These are phyloP conservation scores for Istiophorus platypterus DNA, from an alignment of 2,113 vertebrate genomes.

Conservation along the genomic window DNA sequence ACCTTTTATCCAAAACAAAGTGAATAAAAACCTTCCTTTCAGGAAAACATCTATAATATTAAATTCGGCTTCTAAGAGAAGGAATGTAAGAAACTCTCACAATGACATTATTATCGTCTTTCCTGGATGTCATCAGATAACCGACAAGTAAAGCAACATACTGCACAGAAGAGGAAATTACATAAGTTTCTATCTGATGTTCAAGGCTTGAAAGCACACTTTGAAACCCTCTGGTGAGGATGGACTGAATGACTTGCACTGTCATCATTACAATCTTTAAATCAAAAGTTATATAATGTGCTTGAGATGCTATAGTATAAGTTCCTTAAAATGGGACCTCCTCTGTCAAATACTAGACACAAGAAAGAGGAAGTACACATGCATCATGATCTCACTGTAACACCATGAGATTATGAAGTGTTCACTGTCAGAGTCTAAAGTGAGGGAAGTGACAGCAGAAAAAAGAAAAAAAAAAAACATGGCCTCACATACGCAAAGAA, in stretches of 20 bases:
- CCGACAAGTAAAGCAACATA: constrained; percentile 35
- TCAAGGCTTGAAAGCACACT: constrained; percentile 1
- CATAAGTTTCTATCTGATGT: constrained; percentile 42
- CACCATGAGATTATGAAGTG: background rate
- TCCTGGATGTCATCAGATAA: constrained; percentile 36
- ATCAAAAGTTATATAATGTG: background rate
- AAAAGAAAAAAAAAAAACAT: too few species aligned
- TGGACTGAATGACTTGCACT: background rate
- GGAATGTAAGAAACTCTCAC: constrained; percentile 25
- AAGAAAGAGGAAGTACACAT: constrained; percentile 38
- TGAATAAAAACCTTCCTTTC: background rate
- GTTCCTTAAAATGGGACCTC: constrained; percentile 20
- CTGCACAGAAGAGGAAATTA: constrained; percentile 60
- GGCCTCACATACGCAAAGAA: too few species aligned
- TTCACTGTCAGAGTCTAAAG: constrained; percentile 31
- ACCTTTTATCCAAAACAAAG: constrained; percentile 9
- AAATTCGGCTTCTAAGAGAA: background rate
- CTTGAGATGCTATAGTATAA: too few species aligned
- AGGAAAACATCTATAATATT: background rate
- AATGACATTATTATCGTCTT: constrained; percentile 23
- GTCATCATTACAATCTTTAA: background rate
- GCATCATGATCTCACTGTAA: constrained; percentile 14
- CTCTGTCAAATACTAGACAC: background rate
- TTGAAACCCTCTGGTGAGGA: background rate
- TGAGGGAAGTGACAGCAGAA: constrained; percentile 5